phyloP scores from a whole-genome alignment of 2,888 invertebrate species.

The Meliscaeva auricollis region DNA sequence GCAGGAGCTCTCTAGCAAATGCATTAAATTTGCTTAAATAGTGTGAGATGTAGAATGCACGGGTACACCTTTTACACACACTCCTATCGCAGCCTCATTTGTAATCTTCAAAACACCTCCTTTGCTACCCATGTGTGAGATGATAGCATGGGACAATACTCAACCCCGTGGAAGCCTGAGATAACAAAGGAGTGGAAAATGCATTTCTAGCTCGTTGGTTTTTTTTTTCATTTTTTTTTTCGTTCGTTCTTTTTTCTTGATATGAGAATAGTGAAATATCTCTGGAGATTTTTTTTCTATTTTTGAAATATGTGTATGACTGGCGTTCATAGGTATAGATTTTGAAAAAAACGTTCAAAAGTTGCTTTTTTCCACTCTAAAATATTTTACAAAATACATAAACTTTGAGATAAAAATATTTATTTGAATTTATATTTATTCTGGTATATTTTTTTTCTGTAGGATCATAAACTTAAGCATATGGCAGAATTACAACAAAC shows the following conservation, averaged over 20 bases:
- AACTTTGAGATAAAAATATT: neutral
- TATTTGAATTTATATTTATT: neutral
- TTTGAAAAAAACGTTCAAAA: no score
- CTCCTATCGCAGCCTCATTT: slow-evolving; percentile 56
- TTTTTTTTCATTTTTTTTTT: slow-evolving; percentile 15
- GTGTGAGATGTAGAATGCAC: neutral
- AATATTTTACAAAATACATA: neutral
- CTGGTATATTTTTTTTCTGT: slow-evolving; percentile 53
- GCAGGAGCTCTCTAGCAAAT: slow-evolving; percentile 62
- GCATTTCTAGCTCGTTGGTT: slow-evolving; percentile 50
- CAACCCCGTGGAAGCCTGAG: slow-evolving; percentile 28
- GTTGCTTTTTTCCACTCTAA: no score
- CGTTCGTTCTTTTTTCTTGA: neutral
- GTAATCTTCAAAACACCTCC: slow-evolving; percentile 48
- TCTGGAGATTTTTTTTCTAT: slow-evolving; percentile 1
- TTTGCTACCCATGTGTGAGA: slow-evolving; percentile 32
- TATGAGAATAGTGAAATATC: slow-evolving; percentile 31
- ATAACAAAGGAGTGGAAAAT: slow-evolving; percentile 39
- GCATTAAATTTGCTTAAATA: slow-evolving; percentile 55
- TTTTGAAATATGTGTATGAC: neutral
- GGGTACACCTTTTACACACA: neutral
- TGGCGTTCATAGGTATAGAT: no score
- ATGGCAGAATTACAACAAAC: slow-evolving; percentile 99
- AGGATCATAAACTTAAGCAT: slow-evolving; percentile 98
- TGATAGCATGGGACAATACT: slow-evolving; percentile 56